A percentile compares a stretch with the other conserved stretches of the same genome.
Evolutionary conservation across 2,888 invertebrate genomes (phyloP).

Genomic region (Tachina grossa): DNA sequence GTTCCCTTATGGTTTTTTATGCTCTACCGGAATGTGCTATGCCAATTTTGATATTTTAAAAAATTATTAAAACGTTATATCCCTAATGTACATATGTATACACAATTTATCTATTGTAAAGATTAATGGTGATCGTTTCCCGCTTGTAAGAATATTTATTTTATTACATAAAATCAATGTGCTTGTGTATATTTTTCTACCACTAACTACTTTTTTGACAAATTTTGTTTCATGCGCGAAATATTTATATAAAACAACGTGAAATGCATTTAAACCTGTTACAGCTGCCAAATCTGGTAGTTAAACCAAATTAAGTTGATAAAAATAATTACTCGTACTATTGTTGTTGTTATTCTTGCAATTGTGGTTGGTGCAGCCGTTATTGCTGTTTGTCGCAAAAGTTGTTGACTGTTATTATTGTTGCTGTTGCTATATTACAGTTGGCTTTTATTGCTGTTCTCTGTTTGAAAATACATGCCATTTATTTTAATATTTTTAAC

Average conservation of each 20-base stretch:
- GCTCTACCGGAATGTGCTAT: too few relatives aligned
- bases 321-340: constrained; percentile 43
- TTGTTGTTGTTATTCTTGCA: too few relatives aligned
- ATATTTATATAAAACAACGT: constrained; percentile 39
- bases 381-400: constrained; percentile 36
- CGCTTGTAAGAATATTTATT: too few relatives aligned
- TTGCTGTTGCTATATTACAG: constrained; percentile 48
- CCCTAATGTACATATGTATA: too few relatives aligned
- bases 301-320: constrained; percentile 70
- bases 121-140: too few relatives aligned
- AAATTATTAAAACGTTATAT: too few relatives aligned
- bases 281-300: constrained; percentile 70
- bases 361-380: constrained; percentile 25
- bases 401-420: constrained; percentile 49
- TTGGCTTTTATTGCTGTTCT: constrained; percentile 67
- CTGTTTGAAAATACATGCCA: constrained; percentile 64
- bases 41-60: too few relatives aligned
- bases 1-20: too few relatives aligned
- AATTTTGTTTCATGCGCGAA: constrained; percentile 31
- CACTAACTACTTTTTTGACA: constrained; percentile 41
- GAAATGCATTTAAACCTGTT: constrained; percentile 68
- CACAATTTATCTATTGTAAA: too few relatives aligned
- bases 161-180: too few relatives aligned
- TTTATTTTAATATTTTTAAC: constrained; percentile 63
- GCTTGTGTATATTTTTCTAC: constrained; percentile 1